phyloP scores from a whole-genome alignment of 2,113 vertebrate genomes.

The Riparia riparia region DNA sequence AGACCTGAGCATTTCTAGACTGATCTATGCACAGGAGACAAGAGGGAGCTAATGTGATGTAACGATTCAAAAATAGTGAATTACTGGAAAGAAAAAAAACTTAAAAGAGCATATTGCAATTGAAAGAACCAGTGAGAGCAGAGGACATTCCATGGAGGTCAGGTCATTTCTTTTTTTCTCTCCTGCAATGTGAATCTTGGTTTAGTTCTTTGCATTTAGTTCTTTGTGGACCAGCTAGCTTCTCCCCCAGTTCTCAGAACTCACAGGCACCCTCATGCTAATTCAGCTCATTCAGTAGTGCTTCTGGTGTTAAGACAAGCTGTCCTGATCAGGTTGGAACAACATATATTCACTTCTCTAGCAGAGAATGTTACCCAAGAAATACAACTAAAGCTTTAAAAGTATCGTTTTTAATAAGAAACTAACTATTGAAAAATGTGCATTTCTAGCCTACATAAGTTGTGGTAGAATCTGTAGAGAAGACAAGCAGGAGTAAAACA shows the following conservation, averaged over 20 bases:
- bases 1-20: neutral
- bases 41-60: neutral
- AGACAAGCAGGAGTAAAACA: neutral
- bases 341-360: neutral
- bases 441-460: neutral
- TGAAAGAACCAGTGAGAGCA: neutral
- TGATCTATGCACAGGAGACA: neutral
- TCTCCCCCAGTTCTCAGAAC: neutral
- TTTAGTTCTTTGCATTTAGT: neutral
- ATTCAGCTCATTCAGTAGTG: neutral
- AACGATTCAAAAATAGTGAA: neutral
- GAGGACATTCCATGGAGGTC: neutral
- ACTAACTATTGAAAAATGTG: neutral
- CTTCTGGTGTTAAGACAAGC: neutral
- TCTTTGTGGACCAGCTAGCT: neutral
- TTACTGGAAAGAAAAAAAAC: neutral
- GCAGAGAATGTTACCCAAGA: neutral
- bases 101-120: neutral
- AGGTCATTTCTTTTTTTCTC: neutral
- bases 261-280: neutral
- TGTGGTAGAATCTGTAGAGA: neutral
- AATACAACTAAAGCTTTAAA: neutral
- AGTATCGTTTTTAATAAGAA: neutral
- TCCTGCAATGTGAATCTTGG: neutral
- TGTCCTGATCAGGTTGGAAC: neutral